Conservation (phyloP, 1,140 invertebrate genomes). For the Orussus abietinus region DNA sequence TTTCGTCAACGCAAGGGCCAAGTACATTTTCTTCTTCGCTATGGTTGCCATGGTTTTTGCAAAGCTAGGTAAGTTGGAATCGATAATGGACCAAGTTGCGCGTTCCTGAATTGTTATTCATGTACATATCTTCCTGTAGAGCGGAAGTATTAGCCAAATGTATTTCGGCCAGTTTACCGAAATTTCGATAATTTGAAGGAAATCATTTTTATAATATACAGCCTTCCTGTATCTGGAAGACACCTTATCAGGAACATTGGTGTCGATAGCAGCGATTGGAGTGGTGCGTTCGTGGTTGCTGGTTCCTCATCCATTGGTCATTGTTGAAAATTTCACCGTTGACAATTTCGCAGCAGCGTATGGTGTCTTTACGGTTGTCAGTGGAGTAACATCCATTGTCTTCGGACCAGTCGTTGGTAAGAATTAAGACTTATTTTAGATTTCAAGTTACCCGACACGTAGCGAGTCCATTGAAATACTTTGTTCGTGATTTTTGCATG, state of each 20-base stretch:
- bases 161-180: too few species aligned
- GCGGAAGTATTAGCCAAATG: too few species aligned
- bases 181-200: neutral
- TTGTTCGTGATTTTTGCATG: too few species aligned
- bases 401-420: constrained; percentile 48
- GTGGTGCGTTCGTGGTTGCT: constrained; percentile 40
- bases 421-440: constrained; percentile 8
- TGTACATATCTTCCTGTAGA: constrained; percentile 8
- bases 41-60: constrained; percentile 40
- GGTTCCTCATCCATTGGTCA: constrained; percentile 42
- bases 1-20: constrained; percentile 35
- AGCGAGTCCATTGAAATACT: neutral
- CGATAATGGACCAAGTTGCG: neutral
- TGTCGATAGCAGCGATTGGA: constrained; percentile 39
- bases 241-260: constrained; percentile 33
- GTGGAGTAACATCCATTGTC: constrained; percentile 39
- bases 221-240: constrained; percentile 39
- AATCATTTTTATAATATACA: constrained; percentile 18
- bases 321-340: constrained; percentile 45
- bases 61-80: constrained; percentile 33
- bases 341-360: constrained; percentile 50
- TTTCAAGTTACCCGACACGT: neutral
- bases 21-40: constrained; percentile 41
- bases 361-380: constrained; percentile 44
- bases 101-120: neutral